phyloP scores from a whole-genome alignment of 2,113 vertebrate genomes.

The Sakesphorus luctuosus region DNA sequence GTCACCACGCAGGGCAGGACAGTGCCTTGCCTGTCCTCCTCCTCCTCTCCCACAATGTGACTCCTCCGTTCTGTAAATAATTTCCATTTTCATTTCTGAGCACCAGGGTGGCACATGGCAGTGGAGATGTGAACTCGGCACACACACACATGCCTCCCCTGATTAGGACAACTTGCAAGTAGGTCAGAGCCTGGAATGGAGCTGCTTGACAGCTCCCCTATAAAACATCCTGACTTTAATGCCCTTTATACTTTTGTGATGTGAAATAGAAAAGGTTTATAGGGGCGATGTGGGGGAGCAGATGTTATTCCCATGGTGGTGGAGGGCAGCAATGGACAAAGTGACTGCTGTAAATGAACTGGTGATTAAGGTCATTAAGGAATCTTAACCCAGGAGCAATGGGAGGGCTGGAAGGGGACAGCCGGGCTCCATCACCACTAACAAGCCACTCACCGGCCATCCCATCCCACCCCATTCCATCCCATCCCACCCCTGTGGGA shows the following conservation, averaged over 20 bases:
- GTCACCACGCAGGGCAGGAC: background rate
- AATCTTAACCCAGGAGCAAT: background rate
- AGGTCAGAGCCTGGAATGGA: slow-evolving; percentile 54
- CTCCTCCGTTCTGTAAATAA: background rate
- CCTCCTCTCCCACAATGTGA: background rate
- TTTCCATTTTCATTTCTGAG: background rate
- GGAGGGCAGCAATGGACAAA: slow-evolving; percentile 16
- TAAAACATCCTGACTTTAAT: slow-evolving; percentile 49
- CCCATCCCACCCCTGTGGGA: background rate
- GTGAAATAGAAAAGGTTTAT: slow-evolving; percentile 33
- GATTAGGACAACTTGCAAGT: slow-evolving; percentile 65
- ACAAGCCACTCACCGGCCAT: background rate
- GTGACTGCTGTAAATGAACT: slow-evolving; percentile 40
- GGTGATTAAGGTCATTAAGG: slow-evolving; percentile 56
- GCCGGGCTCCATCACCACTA: background rate
- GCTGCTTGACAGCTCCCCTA: slow-evolving; percentile 49
- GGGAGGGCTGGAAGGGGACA: background rate
- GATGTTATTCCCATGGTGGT: slow-evolving; percentile 8
- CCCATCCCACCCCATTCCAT: background rate
- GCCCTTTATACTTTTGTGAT: slow-evolving; percentile 38
- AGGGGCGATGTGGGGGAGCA: slow-evolving; percentile 42
- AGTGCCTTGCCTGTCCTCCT: background rate
- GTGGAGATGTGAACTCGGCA: slow-evolving; percentile 32
- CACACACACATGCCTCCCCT: slow-evolving; percentile 30
- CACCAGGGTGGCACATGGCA: slow-evolving; percentile 8